A percentile compares a stretch with the other conserved stretches of the same genome.
Evolutionary conservation across 2,888 invertebrate species (phyloP).

Genomic region (Drosophila pseudotalamancana): DNA sequence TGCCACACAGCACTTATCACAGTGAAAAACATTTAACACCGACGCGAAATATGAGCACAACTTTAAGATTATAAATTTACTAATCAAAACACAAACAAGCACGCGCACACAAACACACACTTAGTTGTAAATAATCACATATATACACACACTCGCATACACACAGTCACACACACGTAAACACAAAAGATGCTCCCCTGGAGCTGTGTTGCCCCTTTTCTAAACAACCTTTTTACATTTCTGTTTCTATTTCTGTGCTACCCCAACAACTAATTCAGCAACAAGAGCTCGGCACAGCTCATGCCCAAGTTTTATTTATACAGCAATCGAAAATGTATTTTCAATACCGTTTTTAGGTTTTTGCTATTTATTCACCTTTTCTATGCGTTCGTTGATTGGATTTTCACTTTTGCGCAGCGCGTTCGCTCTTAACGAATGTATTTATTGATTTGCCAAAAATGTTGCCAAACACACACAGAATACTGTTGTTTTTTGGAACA

Average conservation of each 20-base stretch:
- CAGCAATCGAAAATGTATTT: conserved; percentile 49
- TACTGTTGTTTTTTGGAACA: conserved; percentile 56
- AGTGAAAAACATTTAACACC: conserved; percentile 52
- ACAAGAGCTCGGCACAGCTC: conserved; percentile 47
- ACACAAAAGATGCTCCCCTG: conserved; percentile 52
- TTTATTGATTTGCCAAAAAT: conserved; percentile 71
- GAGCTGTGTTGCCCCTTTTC: conserved; percentile 36
- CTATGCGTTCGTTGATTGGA: conserved; percentile 59
- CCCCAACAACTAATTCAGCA: conserved; percentile 24
- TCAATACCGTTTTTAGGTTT: conserved; percentile 25
- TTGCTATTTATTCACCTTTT: conserved; percentile 73
- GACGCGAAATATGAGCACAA: conserved; percentile 43
- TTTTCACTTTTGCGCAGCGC: conserved; percentile 74
- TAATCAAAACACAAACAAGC: conserved; percentile 69
- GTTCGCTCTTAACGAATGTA: conserved; percentile 44
- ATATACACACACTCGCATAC: conserved; percentile 22
- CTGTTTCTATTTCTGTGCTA: conserved; percentile 57
- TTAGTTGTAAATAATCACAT: conserved; percentile 21
- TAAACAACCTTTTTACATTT: conserved; percentile 19
- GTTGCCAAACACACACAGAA: conserved; percentile 56
- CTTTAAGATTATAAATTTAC: conserved; percentile 57
- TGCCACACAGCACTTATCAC: conserved; percentile 39
- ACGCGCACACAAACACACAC: conserved; percentile 25
- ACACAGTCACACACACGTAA: neutral
- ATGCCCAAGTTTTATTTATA: conserved; percentile 47